Percentiles rank a stretch among this genome's conserved stretches.
These are phyloP conservation scores for Enoplosus armatus DNA, from an alignment of 2,797 vertebrate species.

Conservation along the genomic window DNA sequence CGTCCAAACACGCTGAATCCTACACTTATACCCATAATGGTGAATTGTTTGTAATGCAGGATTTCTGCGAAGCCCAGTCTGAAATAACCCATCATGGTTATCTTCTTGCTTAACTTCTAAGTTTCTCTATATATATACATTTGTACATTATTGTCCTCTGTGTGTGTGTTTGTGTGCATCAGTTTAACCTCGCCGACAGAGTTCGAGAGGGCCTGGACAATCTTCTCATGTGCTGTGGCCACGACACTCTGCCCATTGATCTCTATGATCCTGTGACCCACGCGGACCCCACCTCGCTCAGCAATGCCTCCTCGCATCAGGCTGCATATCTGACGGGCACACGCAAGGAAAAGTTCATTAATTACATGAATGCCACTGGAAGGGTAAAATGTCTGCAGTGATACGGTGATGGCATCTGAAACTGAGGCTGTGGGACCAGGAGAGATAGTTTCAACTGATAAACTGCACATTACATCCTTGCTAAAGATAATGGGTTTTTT, in stretches of 20 bases:
- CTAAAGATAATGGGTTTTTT: slow-evolving; percentile 9
- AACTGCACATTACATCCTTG: not conserved
- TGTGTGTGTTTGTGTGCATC: slow-evolving; percentile 1
- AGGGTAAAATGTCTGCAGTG: not conserved
- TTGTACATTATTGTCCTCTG: not conserved
- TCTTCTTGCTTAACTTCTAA: not conserved
- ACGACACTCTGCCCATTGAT: slow-evolving; percentile 99
- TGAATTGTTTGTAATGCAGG: not conserved
- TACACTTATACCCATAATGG: slow-evolving; percentile 1
- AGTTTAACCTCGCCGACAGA: slow-evolving; percentile 97
- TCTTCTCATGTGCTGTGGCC: slow-evolving; percentile 98
- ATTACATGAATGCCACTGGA: not conserved
- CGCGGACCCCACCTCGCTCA: slow-evolving; percentile 95
- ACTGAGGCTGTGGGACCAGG: not conserved
- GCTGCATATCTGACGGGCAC: slow-evolving; percentile 92
- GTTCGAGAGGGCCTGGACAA: slow-evolving; percentile 97
- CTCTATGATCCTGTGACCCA: slow-evolving; percentile 98
- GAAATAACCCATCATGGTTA: not conserved
- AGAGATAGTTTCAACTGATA: not conserved
- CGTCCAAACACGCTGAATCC: not conserved
- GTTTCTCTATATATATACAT: not conserved
- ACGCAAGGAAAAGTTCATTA: not conserved
- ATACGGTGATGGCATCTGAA: not conserved
- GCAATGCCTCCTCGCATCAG: slow-evolving; percentile 98
- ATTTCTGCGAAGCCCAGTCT: not conserved